Evolutionary conservation across 2,113 vertebrate species (phyloP), one percentile per base, ranked within the genome.

Genomic region (Dicentrarchus labrax): DNA sequence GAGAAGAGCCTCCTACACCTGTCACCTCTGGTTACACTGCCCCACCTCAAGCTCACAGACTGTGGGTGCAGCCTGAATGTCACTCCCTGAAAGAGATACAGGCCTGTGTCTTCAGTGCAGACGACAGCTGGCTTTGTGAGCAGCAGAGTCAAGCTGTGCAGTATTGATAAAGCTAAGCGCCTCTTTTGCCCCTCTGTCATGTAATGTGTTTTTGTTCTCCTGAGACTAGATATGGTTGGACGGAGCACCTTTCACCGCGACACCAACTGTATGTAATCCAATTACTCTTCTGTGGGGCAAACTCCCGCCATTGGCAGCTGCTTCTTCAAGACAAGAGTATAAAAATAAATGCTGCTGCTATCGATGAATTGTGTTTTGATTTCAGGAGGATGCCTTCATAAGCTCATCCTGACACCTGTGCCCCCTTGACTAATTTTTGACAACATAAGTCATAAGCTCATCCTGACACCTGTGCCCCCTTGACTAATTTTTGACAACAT

Each of bases 121-220:
- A 56, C 30, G 78, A 82, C 70, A 65, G 81, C 76, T 83, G 78
- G 62, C 75, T 83, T 79, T 50, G 75, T 57, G 61, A 84, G 86
- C 82, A 47, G 72, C 74, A 41, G 65, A 90, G 81, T 88, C 84
- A 93, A 93, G 88, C 93, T 93, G 92, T 78, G 87, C 72, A 12
- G 72, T 80, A 72, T 84, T 92, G 92, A 94, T 94, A 94, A 93
- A 92, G 79, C 83, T 76, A 56, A 89, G 77, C 47, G 15, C 77
- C 59, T 82, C 78, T 71, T 86, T 76, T 65, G 11, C 73, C 60
- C 73, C 57, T 84, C 74, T 88, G 80, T 84, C 75, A 64, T 88
- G 65, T 88, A 86, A 80, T 84, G 86, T 76, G 62, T 83, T 83
- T 91, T 86, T 83, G 87, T 84, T 83, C 75, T 78, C 80, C 80